Conservation (phyloP, 2,797 vertebrate species). For the Myotis pilosus region DNA sequence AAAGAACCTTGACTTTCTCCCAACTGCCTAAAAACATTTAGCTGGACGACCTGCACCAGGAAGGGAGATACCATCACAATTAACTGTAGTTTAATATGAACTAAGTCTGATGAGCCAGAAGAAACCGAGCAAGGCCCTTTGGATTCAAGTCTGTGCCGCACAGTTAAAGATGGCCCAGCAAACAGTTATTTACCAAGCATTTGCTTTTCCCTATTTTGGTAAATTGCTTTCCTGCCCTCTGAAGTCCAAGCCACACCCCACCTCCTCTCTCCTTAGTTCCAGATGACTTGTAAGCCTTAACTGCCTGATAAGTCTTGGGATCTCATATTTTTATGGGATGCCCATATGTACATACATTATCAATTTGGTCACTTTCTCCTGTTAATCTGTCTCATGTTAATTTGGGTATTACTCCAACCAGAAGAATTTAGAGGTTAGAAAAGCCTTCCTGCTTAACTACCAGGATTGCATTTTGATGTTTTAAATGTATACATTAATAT, state of each 20-base stretch:
- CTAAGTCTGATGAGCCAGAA: neutral
- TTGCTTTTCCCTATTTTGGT: neutral
- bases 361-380: neutral
- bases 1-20: neutral
- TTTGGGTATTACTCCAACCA: neutral
- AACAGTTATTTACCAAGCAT: neutral
- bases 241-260: neutral
- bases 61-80: neutral
- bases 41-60: neutral
- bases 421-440: neutral
- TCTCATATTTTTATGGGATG: neutral
- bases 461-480: neutral
- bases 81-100: neutral
- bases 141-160: neutral
- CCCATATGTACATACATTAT: neutral
- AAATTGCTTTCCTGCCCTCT: neutral
- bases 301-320: neutral
- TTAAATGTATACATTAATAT: constrained; percentile 30
- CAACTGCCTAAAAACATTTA: neutral
- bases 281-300: neutral
- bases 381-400: neutral
- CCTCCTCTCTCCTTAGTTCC: neutral
- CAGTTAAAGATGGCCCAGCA: neutral
- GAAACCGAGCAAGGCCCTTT: neutral
- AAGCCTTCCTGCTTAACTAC: neutral